These are phyloP conservation scores for Diadegma fenestrale DNA, from an alignment of 2,888 invertebrate genomes.

Conservation along the genomic window DNA sequence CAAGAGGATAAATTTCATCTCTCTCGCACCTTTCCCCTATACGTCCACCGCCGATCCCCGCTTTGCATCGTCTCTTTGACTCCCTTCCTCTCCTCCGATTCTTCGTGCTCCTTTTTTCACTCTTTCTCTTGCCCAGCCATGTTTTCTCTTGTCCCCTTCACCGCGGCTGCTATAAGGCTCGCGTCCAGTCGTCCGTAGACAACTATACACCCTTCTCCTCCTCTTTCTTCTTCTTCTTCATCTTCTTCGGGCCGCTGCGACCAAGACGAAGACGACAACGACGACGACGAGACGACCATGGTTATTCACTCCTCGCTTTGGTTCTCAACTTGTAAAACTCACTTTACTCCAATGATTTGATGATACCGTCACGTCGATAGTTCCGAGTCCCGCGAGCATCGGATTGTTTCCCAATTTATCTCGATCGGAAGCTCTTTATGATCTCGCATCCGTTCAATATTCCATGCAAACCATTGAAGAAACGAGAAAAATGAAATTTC, in stretches of 20 bases:
- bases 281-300: constrained; percentile 45
- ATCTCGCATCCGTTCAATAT: background rate
- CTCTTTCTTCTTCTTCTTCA: constrained; percentile 32
- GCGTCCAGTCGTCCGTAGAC: constrained; percentile 60
- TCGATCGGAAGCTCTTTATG: background rate
- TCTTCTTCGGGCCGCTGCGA: constrained; percentile 36
- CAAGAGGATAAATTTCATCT: constrained; percentile 51
- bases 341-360: background rate
- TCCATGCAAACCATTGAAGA: background rate
- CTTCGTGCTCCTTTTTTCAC: constrained; percentile 52
- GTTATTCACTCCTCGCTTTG: constrained; percentile 46
- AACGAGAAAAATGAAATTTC: background rate
- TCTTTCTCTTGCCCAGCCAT: constrained; percentile 60
- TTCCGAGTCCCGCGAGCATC: background rate
- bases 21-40: constrained; percentile 44
- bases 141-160: constrained; percentile 43
- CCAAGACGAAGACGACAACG: constrained; percentile 39
- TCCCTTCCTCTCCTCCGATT: constrained; percentile 37
- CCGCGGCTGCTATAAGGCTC: constrained; percentile 33
- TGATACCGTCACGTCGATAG: background rate
- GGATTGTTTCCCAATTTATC: background rate
- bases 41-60: constrained; percentile 3
- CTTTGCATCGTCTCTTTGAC: constrained; percentile 50
- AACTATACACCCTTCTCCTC: constrained; percentile 54
- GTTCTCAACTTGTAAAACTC: constrained; percentile 53